Evolutionary conservation across 1,140 invertebrate species (phyloP).

Genomic region (Condylostylus longicornis): DNA sequence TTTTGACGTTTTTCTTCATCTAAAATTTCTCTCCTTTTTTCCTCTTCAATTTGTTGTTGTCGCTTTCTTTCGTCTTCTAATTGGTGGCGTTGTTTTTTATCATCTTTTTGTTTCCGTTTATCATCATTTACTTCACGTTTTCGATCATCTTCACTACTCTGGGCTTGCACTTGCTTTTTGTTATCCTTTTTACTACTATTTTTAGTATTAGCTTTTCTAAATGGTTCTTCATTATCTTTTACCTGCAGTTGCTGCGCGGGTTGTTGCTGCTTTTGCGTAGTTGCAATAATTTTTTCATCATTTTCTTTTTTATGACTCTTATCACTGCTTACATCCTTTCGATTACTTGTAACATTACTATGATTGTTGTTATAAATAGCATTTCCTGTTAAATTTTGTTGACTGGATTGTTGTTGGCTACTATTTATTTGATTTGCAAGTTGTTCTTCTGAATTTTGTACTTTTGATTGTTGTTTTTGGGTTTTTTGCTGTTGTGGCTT

Average conservation of each 20-base stretch:
- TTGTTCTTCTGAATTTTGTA: slow-evolving; percentile 8
- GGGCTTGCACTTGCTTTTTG: slow-evolving; percentile 14
- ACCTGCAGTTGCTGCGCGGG: slow-evolving; percentile 16
- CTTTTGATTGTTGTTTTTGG: slow-evolving; percentile 5
- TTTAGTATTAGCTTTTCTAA: slow-evolving; percentile 4
- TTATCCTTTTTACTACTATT: not conserved
- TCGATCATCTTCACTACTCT: slow-evolving; percentile 29
- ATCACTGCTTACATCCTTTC: slow-evolving; percentile 7
- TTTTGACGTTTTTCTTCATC: slow-evolving; percentile 26
- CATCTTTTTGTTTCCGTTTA: slow-evolving; percentile 33
- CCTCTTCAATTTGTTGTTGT: slow-evolving; percentile 22
- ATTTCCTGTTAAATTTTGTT: slow-evolving; percentile 7
- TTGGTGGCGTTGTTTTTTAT: slow-evolving; percentile 19
- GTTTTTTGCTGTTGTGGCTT: slow-evolving; percentile 20
- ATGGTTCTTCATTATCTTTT: slow-evolving; percentile 31
- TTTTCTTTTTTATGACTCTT: slow-evolving; percentile 20
- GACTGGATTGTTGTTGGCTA: slow-evolving; percentile 10
- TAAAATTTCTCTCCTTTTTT: slow-evolving; percentile 17
- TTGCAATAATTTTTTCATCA: slow-evolving; percentile 7
- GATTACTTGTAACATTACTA: no score
- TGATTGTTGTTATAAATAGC: no score
- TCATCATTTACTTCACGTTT: slow-evolving; percentile 38
- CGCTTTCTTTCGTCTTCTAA: slow-evolving; percentile 28
- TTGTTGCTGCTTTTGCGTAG: slow-evolving; percentile 12
- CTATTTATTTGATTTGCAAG: slow-evolving; percentile 9